phyloP scores from a whole-genome alignment of 1,140 invertebrate genomes.

The Orussus abietinus region DNA sequence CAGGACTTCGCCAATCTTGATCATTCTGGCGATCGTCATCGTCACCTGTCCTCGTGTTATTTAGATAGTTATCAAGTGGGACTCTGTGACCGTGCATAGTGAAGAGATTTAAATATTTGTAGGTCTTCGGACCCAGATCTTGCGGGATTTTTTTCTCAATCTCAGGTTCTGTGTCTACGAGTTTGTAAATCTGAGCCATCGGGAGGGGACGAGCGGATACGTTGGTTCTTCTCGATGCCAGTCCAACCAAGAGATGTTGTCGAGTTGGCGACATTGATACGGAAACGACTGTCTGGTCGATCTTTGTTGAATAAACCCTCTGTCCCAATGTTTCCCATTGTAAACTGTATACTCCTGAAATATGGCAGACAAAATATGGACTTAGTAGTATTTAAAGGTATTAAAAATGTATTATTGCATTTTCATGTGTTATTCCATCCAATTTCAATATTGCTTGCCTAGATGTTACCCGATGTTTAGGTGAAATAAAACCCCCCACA shows the following conservation, averaged over 20 bases:
- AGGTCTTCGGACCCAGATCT: constrained; percentile 7
- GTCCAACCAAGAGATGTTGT: constrained; percentile 73
- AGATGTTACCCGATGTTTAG: too few relatives aligned
- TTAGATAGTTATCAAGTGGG: constrained; percentile 1
- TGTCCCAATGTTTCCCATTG: constrained; percentile 69
- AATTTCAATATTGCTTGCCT: too few relatives aligned
- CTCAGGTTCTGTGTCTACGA: constrained; percentile 34
- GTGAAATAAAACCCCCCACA: too few relatives aligned
- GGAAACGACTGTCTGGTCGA: constrained; percentile 76
- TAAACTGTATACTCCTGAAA: constrained; percentile 73
- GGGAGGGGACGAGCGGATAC: constrained; percentile 51
- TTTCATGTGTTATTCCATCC: too few relatives aligned
- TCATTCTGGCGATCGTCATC: constrained; percentile 12
- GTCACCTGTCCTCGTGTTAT: constrained; percentile 6
- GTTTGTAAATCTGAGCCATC: constrained; percentile 66
- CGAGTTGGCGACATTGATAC: constrained; percentile 76
- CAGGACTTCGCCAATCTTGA: constrained; percentile 22
- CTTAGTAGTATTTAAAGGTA: constrained; percentile 1
- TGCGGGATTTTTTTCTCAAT: constrained; percentile 3
- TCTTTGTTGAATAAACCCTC: constrained; percentile 70
- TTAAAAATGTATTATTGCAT: not conserved
- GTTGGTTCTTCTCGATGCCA: constrained; percentile 62
- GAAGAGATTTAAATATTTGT: constrained; percentile 13
- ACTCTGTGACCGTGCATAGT: too few relatives aligned
- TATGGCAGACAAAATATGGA: constrained; percentile 13